Evolutionary conservation across 2,113 vertebrate genomes (phyloP).

Genomic region (Rousettus leschenaultii): DNA sequence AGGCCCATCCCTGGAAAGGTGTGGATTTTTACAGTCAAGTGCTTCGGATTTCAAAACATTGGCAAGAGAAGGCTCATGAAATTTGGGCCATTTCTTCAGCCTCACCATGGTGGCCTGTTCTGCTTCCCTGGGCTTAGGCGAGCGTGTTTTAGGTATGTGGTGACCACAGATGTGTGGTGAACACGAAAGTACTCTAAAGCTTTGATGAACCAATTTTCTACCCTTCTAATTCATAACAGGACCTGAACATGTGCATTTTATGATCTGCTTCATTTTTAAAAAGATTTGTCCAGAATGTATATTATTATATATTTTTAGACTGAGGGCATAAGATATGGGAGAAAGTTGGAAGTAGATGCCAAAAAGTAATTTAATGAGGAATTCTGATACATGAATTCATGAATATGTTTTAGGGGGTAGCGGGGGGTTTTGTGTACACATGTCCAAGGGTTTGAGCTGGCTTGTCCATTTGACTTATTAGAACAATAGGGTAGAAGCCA

Average conservation of each 20-base stretch:
- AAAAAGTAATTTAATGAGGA: neutral
- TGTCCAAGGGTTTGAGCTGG: neutral
- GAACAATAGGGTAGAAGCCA: neutral
- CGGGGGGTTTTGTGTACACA: neutral
- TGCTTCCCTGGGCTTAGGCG: neutral
- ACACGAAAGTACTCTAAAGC: neutral
- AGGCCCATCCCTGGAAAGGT: neutral
- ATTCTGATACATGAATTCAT: neutral
- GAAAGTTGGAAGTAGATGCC: neutral
- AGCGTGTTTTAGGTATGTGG: neutral
- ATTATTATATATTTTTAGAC: neutral
- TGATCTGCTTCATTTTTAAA: slow-evolving; percentile 58
- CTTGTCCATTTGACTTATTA: neutral
- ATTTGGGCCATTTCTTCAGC: neutral
- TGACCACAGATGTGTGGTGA: neutral
- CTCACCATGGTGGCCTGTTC: neutral
- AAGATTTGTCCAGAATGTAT: slow-evolving; percentile 8
- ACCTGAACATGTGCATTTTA: slow-evolving; percentile 21
- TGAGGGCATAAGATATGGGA: neutral
- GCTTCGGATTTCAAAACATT: neutral
- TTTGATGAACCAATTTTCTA: slow-evolving; percentile 11
- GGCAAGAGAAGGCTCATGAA: neutral
- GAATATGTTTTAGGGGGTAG: neutral
- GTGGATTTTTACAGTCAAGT: neutral
- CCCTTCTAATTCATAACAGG: neutral